Evolutionary conservation across 2,113 vertebrate species (phyloP).

Genomic region (Sterrhoptilus dennistouni): DNA sequence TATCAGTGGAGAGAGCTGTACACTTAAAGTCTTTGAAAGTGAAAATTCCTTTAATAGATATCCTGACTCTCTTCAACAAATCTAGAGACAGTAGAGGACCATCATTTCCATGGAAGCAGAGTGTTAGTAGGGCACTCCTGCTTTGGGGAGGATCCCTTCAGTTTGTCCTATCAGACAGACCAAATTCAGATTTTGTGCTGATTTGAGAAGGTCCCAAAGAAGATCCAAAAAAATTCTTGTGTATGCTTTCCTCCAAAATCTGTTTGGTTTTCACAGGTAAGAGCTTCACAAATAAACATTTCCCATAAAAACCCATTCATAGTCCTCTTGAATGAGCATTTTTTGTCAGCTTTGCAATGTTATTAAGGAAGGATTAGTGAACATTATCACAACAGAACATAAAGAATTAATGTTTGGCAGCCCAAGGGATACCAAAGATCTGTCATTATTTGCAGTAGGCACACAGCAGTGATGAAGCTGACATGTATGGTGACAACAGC

Average conservation of each 20-base stretch:
- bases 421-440: not conserved
- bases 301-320: not conserved
- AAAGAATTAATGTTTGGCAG: not conserved
- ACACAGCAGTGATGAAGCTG: not conserved
- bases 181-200: not conserved
- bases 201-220: not conserved
- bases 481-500: not conserved
- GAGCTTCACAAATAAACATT: not conserved
- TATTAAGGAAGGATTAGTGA: conserved; percentile 15
- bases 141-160: not conserved
- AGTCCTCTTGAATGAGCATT: not conserved
- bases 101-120: not conserved
- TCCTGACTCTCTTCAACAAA: not conserved
- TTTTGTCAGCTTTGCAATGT: not conserved
- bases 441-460: conserved; percentile 7
- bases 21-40: not conserved
- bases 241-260: not conserved
- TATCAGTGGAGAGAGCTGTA: not conserved
- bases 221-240: not conserved
- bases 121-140: not conserved
- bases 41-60: not conserved
- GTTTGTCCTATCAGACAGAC: not conserved
- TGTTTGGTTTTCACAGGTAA: not conserved
- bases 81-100: not conserved
- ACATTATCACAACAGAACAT: not conserved